Conservation (phyloP, 2,888 invertebrate species). For the Nemurella pictetii region DNA sequence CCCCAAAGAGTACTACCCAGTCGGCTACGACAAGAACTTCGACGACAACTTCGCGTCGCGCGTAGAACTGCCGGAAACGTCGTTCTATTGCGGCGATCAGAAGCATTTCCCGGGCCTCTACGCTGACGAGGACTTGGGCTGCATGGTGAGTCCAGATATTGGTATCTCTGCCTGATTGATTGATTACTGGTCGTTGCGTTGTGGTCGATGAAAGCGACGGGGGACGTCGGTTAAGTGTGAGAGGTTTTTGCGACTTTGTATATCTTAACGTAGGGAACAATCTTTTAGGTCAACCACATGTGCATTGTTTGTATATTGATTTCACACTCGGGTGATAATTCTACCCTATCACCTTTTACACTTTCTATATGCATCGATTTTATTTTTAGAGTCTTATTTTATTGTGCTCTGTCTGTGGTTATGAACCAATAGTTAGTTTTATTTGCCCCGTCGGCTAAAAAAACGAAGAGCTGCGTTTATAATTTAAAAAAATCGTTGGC, state of each 20-base stretch:
- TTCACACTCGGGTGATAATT: not conserved
- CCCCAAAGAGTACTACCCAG: slow-evolving; percentile 84
- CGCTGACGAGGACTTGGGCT: slow-evolving; percentile 84
- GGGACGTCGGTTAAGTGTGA: not conserved
- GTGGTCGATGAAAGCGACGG: not conserved
- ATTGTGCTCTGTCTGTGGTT: not conserved
- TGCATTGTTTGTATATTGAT: not conserved
- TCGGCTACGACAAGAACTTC: slow-evolving; percentile 85
- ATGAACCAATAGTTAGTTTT: not conserved
- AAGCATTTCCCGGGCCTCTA: slow-evolving; percentile 89
- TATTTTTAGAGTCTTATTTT: no score
- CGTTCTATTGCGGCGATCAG: slow-evolving; percentile 84
- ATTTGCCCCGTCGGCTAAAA: not conserved
- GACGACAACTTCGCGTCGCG: slow-evolving; percentile 85
- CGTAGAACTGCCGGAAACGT: slow-evolving; percentile 81
- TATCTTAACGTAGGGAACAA: not conserved
- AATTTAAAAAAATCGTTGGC: not conserved
- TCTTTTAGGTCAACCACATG: not conserved
- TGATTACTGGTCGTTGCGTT: slow-evolving; percentile 1
- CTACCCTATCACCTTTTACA: not conserved
- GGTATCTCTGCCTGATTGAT: no score
- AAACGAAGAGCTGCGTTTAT: not conserved
- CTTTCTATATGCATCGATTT: not conserved
- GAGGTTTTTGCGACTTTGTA: not conserved
- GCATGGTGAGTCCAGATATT: slow-evolving; percentile 82